phyloP scores from a whole-genome alignment of 23 tunicate genomes.

The Styela clava region DNA sequence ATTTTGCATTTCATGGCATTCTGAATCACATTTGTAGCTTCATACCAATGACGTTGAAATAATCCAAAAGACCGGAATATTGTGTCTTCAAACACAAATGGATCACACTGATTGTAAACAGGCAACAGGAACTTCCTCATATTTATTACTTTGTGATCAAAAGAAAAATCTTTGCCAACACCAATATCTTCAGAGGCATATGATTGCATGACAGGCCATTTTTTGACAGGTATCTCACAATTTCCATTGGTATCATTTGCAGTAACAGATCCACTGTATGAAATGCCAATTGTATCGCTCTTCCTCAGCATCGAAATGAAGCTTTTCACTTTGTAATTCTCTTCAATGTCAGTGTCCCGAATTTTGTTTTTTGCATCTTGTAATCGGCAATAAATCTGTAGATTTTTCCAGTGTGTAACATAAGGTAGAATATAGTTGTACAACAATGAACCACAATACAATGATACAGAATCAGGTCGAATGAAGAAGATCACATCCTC shows the following conservation, averaged over 20 bases:
- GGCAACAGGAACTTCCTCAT: conserved; percentile 38
- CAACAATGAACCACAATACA: conserved; percentile 51
- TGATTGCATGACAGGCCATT: conserved; percentile 86
- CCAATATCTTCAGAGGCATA: conserved; percentile 61
- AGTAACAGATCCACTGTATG: conserved; percentile 35
- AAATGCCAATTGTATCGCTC: conserved; percentile 33
- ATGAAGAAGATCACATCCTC: conserved; percentile 67
- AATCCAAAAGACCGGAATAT: conserved; percentile 48
- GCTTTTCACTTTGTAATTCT: conserved; percentile 63
- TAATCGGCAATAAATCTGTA: conserved; percentile 36
- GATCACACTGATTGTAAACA: conserved; percentile 59
- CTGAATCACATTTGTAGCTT: conserved; percentile 24
- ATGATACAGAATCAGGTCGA: conserved; percentile 39
- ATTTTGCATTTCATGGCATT: conserved; percentile 4
- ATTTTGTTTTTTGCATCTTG: conserved; percentile 4
- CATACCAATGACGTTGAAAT: conserved; percentile 76
- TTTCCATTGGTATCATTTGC: background rate
- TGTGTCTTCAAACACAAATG: conserved; percentile 48
- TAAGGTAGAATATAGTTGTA: conserved; percentile 64
- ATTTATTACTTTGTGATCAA: conserved; percentile 32
- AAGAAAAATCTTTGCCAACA: background rate
- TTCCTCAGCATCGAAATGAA: conserved; percentile 59
- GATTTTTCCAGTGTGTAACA: conserved; percentile 66
- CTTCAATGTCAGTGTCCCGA: conserved; percentile 35
- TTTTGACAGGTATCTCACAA: conserved; percentile 39